Conservation (phyloP, 2,797 vertebrate species). For the Neosalanx taihuensis region DNA sequence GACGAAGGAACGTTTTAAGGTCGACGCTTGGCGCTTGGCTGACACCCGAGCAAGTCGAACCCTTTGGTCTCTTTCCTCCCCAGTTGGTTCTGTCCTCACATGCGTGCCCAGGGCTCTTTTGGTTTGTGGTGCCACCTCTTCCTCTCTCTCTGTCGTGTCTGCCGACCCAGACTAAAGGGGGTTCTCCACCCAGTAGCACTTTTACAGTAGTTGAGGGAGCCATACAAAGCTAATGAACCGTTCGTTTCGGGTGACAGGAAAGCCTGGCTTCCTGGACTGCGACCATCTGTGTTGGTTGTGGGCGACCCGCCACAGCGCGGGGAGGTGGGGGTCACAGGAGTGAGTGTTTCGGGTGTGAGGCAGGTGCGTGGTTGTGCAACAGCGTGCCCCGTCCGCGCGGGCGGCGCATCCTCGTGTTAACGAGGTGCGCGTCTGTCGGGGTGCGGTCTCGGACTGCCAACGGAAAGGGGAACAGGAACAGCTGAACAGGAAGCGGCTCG, state of each 20-base stretch:
- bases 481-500: not conserved
- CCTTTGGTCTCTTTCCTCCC: too few species aligned
- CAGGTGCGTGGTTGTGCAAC: too few species aligned
- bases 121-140: too few species aligned
- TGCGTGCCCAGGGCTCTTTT: too few species aligned
- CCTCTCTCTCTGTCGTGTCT: not conserved
- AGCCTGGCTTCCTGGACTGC: slow-evolving; percentile 39
- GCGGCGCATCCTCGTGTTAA: not conserved
- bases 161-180: slow-evolving; percentile 49
- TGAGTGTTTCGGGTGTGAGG: too few species aligned
- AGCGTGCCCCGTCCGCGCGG: not conserved
- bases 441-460: too few species aligned
- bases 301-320: not conserved
- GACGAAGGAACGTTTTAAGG: not conserved
- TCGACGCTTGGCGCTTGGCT: too few species aligned
- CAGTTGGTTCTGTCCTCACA: too few species aligned
- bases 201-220: slow-evolving; percentile 47
- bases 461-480: not conserved
- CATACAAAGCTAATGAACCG: slow-evolving; percentile 54
- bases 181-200: slow-evolving; percentile 41
- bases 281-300: slow-evolving; percentile 29
- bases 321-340: too few species aligned
- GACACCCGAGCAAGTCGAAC: too few species aligned
- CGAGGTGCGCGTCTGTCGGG: not conserved
- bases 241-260: slow-evolving; percentile 54